These are phyloP conservation scores for Capreolus pygargus DNA, from an alignment of 2,113 vertebrate genomes.

Conservation along the genomic window DNA sequence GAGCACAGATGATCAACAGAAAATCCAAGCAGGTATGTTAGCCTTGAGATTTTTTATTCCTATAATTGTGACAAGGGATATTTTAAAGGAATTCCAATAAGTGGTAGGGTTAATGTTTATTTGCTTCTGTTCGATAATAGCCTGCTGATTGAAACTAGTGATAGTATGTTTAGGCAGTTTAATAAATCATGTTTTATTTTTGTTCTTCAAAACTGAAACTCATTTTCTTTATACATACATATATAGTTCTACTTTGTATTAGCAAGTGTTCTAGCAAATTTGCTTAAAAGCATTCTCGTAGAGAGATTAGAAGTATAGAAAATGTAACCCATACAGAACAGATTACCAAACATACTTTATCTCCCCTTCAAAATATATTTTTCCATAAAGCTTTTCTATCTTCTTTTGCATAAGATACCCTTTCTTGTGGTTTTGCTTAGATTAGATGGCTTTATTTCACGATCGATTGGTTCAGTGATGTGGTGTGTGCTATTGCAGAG, in stretches of 20 bases:
- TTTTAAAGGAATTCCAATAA: conserved; percentile 40
- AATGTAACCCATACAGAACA: conserved; percentile 64
- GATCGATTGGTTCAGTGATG: conserved; percentile 72
- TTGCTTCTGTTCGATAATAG: conserved; percentile 42
- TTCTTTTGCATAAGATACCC: conserved; percentile 66
- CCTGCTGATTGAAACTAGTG: conserved; percentile 65
- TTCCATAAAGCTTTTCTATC: conserved; percentile 48
- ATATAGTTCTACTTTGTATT: conserved; percentile 67
- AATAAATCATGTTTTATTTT: conserved; percentile 54
- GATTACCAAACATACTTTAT: conserved; percentile 53
- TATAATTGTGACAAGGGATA: conserved; percentile 45
- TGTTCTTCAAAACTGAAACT: conserved; percentile 41
- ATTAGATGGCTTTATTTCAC: conserved; percentile 72
- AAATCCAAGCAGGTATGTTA: conserved; percentile 92
- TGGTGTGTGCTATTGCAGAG: conserved; percentile 74
- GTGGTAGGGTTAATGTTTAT: conserved; percentile 42
- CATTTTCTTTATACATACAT: conserved; percentile 13
- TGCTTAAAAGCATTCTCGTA: conserved; percentile 68
- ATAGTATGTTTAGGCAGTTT: conserved; percentile 51
- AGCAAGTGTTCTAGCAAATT: conserved; percentile 68
- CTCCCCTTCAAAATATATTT: conserved; percentile 29
- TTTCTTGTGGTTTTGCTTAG: conserved; percentile 52
- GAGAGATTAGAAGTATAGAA: conserved; percentile 60
- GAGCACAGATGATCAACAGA: conserved; percentile 86
- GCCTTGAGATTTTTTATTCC: conserved; percentile 26